phyloP scores from a whole-genome alignment of 2,113 vertebrate genomes.

The Otolemur garnettii region DNA sequence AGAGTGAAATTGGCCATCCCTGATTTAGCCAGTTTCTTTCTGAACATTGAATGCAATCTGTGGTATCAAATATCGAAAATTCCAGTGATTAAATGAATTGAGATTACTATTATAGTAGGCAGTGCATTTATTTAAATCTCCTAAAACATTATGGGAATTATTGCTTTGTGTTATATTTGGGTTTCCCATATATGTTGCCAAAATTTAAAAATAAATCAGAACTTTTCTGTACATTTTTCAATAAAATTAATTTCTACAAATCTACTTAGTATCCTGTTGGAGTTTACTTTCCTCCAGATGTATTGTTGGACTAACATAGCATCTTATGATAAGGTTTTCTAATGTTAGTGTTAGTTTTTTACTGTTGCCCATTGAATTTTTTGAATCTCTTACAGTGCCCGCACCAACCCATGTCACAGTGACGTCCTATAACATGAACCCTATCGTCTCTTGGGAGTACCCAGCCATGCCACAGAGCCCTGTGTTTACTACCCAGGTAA shows the following conservation, averaged over 20 bases:
- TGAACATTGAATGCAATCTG: not conserved
- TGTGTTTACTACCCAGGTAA: conserved; percentile 83
- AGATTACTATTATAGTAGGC: not conserved
- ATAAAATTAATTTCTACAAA: conserved; percentile 21
- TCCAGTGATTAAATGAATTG: not conserved
- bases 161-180: not conserved
- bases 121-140: not conserved
- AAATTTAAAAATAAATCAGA: conserved; percentile 38
- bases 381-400: conserved; percentile 83
- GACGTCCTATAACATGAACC: conserved; percentile 81
- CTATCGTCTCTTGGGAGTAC: conserved; percentile 83
- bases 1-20: not conserved
- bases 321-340: not conserved
- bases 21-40: not conserved
- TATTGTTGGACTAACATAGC: not conserved
- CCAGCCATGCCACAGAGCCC: conserved; percentile 9
- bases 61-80: not conserved
- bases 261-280: not conserved
- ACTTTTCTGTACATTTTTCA: not conserved
- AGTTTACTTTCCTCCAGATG: not conserved
- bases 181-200: not conserved
- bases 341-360: conserved; percentile 3
- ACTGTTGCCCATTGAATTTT: conserved; percentile 26
- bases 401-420: conserved; percentile 72
- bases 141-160: not conserved